A percentile compares a stretch with the other conserved stretches of the same genome.
phyloP scores from a whole-genome alignment of 2,888 invertebrate species.

The Ophion costatus region DNA sequence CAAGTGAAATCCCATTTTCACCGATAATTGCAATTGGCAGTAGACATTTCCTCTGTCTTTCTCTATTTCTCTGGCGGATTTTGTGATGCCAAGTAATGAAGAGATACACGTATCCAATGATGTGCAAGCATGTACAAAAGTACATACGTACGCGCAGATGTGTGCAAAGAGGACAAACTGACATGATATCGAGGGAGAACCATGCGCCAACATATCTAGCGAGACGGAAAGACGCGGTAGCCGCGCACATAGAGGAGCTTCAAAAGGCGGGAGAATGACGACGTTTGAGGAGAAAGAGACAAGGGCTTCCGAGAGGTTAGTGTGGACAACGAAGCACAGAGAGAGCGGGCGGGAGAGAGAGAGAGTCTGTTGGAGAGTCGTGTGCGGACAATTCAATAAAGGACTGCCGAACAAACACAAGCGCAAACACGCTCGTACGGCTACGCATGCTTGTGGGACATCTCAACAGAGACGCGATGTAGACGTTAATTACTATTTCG shows the following conservation, averaged over 20 bases:
- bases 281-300: constrained; percentile 35
- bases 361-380: constrained; percentile 12
- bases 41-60: neutral
- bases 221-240: constrained; percentile 51
- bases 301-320: constrained; percentile 10
- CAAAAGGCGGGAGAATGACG: constrained; percentile 29
- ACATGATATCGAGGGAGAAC: neutral
- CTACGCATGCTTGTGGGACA: neutral
- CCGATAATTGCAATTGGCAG: constrained; percentile 44
- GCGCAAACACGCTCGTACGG: neutral
- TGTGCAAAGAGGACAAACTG: neutral
- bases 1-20: constrained; percentile 1
- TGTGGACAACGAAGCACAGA: constrained; percentile 38
- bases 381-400: constrained; percentile 27
- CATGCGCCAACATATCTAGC: constrained; percentile 59
- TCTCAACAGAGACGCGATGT: constrained; percentile 48
- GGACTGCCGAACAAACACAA: neutral
- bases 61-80: constrained; percentile 12
- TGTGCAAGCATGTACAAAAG: neutral
- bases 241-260: constrained; percentile 33
- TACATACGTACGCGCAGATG: neutral
- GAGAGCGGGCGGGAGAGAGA: neutral
- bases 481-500: constrained; percentile 73
- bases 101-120: constrained; percentile 6
- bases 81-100: constrained; percentile 17